Base-by-base conservation (phyloP, 2,797 vertebrate species). In the Anisognathus igniventris region DNA sequence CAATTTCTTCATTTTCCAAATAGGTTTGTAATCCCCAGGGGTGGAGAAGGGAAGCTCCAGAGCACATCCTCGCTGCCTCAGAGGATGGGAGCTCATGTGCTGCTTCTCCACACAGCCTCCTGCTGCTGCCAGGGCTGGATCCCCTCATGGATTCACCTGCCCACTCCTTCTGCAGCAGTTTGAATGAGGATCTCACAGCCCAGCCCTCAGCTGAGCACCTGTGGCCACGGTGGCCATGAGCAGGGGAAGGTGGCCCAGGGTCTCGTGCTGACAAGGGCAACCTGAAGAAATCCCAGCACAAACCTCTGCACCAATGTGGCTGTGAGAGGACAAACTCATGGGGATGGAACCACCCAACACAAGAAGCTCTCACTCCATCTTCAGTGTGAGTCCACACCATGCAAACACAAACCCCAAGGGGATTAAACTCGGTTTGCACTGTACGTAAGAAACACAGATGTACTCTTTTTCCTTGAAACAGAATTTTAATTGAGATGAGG, bases 41-140 rank as follows among this genome's bases (percentile, higher is more conserved):
- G 9, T 42, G 35, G 37, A 71, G 48, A 77, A 80, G 17, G 16
- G 57, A 37, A 37, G 39, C 42, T 65, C 21, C 23, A 64, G 45
- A 81, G 15, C 0, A 0, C 22, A 56, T 67, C 19, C 42, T n/a
- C 2, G 1, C 21, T 53, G 48, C 53, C 40, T 84, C 0, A 2
- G 73, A 54, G 30, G 60, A 70, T 0, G 8, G 61, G 44, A 88
- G 30, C 50, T 82, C 25, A 5, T 0, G 1, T 19, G 14, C n/a
- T 1, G 10, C 67, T 51, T 54, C 37, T 42, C 19, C 1, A 2
- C 58, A 14, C 39, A 53, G 51, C 20, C 35, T 80, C 35, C 57
- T 73, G 56, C 31, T 3, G 7, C 16, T 13, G 47, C n/a, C 2
- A 10, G 40, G 22, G 30, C 53, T 51, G 57, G 17, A n/a, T 73